Conservation (phyloP, 2,797 vertebrate species). For the Coccyzus lansbergi region DNA sequence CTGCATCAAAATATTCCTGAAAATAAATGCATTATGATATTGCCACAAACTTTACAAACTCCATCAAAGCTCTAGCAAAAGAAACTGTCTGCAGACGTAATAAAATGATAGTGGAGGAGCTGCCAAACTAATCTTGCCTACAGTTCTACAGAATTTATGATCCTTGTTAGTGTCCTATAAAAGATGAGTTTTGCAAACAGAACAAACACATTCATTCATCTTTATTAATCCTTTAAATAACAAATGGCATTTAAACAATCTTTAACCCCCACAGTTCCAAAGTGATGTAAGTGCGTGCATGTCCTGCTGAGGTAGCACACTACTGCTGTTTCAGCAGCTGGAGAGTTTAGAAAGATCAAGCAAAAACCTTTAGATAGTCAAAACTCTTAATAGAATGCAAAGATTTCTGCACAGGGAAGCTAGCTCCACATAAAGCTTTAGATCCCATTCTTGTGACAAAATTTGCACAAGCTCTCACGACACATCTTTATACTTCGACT, state of each 20-base stretch:
- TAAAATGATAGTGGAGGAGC: neutral
- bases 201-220: neutral
- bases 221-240: neutral
- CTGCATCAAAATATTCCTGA: neutral
- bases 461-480: neutral
- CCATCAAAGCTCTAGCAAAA: neutral
- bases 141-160: neutral
- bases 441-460: neutral
- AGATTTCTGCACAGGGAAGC: neutral
- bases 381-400: neutral
- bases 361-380: neutral
- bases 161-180: neutral
- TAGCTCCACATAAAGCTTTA: neutral
- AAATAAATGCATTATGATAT: neutral
- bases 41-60: neutral
- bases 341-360: neutral
- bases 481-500: neutral
- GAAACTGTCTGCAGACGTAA: neutral
- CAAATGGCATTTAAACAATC: neutral
- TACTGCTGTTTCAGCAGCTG: neutral
- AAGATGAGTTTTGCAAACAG: neutral
- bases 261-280: neutral
- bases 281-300: accelerated
- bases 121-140: neutral
- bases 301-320: neutral